These are phyloP conservation scores for Cosmia trapezina DNA, from an alignment of 2,888 invertebrate species.

Conservation along the genomic window DNA sequence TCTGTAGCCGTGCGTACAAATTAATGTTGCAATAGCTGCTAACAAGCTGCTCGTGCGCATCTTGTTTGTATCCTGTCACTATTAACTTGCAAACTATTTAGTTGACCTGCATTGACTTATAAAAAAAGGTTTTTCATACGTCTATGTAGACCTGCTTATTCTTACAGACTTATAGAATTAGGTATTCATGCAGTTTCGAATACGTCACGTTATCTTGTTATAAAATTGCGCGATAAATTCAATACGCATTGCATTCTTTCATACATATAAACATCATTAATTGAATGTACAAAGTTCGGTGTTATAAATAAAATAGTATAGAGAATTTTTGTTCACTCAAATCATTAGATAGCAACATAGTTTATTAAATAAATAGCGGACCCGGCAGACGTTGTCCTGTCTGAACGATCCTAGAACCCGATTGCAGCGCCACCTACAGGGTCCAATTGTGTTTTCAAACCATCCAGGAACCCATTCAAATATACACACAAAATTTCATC, in stretches of 20 bases:
- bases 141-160: no score
- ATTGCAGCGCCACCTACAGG: no score
- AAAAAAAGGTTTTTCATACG: no score
- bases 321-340: background rate
- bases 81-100: background rate
- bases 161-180: background rate
- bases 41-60: slow-evolving; percentile 2
- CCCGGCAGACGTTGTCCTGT: no score
- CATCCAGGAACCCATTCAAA: no score
- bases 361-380: no score
- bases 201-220: slow-evolving; percentile 13
- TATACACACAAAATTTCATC: no score
- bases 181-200: background rate
- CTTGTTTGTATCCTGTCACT: background rate
- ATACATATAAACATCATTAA: slow-evolving; percentile 4
- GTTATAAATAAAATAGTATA: background rate
- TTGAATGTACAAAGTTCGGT: slow-evolving; percentile 9
- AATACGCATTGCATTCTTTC: background rate
- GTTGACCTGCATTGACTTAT: background rate
- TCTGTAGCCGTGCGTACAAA: no score
- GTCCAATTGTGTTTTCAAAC: no score
- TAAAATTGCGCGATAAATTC: slow-evolving; percentile 16
- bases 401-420: no score
- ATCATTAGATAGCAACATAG: background rate
- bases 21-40: slow-evolving; percentile 5